A percentile compares a stretch with the other conserved stretches of the same genome.
These are phyloP conservation scores for Kryphioiulus occultus DNA, from an alignment of 2,888 invertebrate genomes.

Conservation along the genomic window DNA sequence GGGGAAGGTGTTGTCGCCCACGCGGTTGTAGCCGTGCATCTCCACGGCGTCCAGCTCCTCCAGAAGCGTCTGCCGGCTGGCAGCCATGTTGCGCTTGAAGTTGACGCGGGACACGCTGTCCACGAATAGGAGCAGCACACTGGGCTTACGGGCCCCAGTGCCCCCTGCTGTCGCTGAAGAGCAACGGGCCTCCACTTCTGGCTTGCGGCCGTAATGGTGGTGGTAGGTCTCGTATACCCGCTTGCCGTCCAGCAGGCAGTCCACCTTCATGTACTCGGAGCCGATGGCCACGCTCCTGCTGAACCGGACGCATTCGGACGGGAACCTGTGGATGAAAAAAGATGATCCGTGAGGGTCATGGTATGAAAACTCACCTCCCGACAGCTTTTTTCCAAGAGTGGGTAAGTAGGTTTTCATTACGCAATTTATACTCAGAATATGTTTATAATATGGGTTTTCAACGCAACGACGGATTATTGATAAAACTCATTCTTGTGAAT, in stretches of 20 bases:
- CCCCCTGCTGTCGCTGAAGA: neutral
- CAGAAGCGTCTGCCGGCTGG: constrained; percentile 72
- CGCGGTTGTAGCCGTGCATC: constrained; percentile 73
- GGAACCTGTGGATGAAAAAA: neutral
- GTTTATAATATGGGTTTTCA: too few relatives aligned
- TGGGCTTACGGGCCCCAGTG: constrained; percentile 65
- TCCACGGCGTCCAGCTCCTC: constrained; percentile 74
- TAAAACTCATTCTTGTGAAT: too few relatives aligned
- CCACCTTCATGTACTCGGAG: constrained; percentile 39
- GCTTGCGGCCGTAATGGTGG: neutral
- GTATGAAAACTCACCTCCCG: too few relatives aligned
- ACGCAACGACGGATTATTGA: too few relatives aligned
- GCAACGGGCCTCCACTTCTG: constrained; percentile 43
- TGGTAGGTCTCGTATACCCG: constrained; percentile 39
- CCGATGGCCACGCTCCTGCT: neutral
- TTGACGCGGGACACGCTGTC: constrained; percentile 85
- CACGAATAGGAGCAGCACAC: constrained; percentile 81
- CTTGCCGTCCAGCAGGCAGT: neutral
- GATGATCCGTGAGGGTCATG: too few relatives aligned
- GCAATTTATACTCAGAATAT: too few relatives aligned
- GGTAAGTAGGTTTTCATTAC: too few relatives aligned
- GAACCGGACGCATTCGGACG: neutral
- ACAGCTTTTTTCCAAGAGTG: too few relatives aligned
- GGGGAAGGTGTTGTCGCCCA: constrained; percentile 47
- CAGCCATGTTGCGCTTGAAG: constrained; percentile 76